Conservation (phyloP, 2,797 vertebrate genomes). For the Microcaecilia unicolor region DNA sequence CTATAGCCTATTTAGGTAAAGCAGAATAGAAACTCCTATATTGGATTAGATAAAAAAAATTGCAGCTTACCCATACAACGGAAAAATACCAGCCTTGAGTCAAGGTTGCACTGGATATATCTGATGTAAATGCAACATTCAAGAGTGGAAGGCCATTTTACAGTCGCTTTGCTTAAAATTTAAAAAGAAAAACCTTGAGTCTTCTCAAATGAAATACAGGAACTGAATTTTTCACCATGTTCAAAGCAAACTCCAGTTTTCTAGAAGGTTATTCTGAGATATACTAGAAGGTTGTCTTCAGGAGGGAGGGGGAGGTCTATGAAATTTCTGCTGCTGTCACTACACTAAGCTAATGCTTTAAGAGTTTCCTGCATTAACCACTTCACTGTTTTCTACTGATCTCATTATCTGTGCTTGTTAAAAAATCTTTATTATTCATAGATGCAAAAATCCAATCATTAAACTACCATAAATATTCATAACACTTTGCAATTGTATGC, state of each 20-base stretch:
- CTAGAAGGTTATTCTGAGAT: constrained; percentile 13
- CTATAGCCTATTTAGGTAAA: no score
- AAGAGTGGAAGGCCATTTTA: constrained; percentile 11
- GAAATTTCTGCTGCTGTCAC: constrained; percentile 24
- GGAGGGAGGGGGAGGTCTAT: neutral
- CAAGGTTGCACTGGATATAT: constrained; percentile 6
- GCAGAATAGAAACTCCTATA: no score
- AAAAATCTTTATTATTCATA: constrained; percentile 58
- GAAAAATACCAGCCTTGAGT: constrained; percentile 9
- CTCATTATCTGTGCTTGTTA: constrained; percentile 51
- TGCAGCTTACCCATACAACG: neutral
- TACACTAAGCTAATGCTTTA: constrained; percentile 4
- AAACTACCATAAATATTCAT: constrained; percentile 63
- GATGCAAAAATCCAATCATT: constrained; percentile 46
- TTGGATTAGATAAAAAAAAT: no score
- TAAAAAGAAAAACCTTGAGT: neutral
- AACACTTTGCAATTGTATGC: constrained; percentile 31
- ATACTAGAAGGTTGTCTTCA: no score
- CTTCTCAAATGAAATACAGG: constrained; percentile 7
- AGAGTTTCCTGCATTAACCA: constrained; percentile 31
- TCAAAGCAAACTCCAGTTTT: constrained; percentile 15
- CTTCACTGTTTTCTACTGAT: constrained; percentile 35
- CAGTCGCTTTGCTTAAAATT: neutral
- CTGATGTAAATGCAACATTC: neutral
- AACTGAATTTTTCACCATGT: neutral